phyloP scores from a whole-genome alignment of 2,888 invertebrate genomes.

The Dione juno region DNA sequence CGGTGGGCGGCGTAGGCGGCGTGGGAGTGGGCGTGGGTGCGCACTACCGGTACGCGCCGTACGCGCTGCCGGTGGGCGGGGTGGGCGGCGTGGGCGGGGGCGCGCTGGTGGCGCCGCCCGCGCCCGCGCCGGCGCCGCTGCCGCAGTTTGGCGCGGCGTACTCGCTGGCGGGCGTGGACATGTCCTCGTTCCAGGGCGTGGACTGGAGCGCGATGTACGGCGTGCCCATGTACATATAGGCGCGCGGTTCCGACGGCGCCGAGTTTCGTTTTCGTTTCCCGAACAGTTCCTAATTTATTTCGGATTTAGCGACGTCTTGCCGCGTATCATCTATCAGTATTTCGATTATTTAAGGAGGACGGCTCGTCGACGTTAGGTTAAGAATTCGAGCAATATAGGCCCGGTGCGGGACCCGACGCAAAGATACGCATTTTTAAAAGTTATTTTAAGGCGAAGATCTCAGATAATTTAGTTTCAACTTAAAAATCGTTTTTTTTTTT shows the following conservation, averaged over 20 bases:
- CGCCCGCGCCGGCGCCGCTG: slow-evolving; percentile 84
- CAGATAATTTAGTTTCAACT: slow-evolving; percentile 75
- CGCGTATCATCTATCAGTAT: slow-evolving; percentile 56
- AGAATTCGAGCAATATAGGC: slow-evolving; percentile 64
- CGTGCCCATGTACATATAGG: slow-evolving; percentile 95
- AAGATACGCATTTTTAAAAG: slow-evolving; percentile 75
- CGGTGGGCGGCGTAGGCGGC: slow-evolving; percentile 63
- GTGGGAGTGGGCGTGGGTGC: slow-evolving; percentile 53
- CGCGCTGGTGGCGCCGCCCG: slow-evolving; percentile 79
- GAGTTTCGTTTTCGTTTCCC: slow-evolving; percentile 53
- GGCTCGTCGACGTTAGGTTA: slow-evolving; percentile 63
- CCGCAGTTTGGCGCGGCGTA: slow-evolving; percentile 89
- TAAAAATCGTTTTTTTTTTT: slow-evolving; percentile 44
- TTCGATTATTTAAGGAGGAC: slow-evolving; percentile 47
- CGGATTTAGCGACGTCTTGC: slow-evolving; percentile 57
- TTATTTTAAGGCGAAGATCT: slow-evolving; percentile 76
- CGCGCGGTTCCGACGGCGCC: slow-evolving; percentile 42
- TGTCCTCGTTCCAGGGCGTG: slow-evolving; percentile 95
- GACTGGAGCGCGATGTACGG: slow-evolving; percentile 97
- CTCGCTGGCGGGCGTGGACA: slow-evolving; percentile 94
- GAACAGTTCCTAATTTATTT: slow-evolving; percentile 66
- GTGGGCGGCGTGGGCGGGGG: slow-evolving; percentile 65
- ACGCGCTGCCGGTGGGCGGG: slow-evolving; percentile 75
- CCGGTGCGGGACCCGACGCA: slow-evolving; percentile 63
- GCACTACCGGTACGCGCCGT: slow-evolving; percentile 80